Percentiles rank a stretch among this genome's conserved stretches.
Evolutionary conservation across 1,140 invertebrate genomes (phyloP).

Genomic region (Drosophila pandora): DNA sequence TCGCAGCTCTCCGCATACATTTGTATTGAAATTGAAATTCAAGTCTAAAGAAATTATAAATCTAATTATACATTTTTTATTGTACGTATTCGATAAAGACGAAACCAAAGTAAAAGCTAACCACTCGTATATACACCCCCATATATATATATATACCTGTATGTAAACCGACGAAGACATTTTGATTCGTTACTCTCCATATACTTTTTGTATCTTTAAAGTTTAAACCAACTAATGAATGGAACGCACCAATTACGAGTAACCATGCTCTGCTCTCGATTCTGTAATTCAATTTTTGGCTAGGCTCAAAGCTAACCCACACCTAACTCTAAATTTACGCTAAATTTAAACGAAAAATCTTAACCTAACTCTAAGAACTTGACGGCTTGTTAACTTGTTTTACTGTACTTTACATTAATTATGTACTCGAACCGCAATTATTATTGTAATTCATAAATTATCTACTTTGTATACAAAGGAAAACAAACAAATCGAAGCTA

Average conservation of each 20-base stretch:
- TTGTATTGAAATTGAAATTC: slow-evolving; percentile 62
- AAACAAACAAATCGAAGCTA: slow-evolving; percentile 1
- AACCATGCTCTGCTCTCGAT: slow-evolving; percentile 42
- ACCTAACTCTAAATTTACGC: slow-evolving; percentile 32
- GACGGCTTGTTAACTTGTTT: slow-evolving; percentile 69
- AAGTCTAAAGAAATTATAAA: slow-evolving; percentile 54
- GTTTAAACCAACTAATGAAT: slow-evolving; percentile 14
- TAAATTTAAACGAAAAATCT: slow-evolving; percentile 30
- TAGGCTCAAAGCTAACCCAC: slow-evolving; percentile 62
- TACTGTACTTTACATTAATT: slow-evolving; percentile 51
- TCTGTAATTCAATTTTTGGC: slow-evolving; percentile 55
- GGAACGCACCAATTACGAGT: slow-evolving; percentile 60
- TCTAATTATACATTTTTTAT: slow-evolving; percentile 63
- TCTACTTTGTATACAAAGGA: slow-evolving; percentile 49
- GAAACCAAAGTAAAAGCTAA: slow-evolving; percentile 15
- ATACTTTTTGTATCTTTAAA: slow-evolving; percentile 53
- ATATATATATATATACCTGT: slow-evolving; percentile 2
- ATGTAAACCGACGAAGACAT: slow-evolving; percentile 26
- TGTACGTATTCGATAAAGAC: slow-evolving; percentile 53
- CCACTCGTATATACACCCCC: slow-evolving; percentile 11
- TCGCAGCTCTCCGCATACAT: slow-evolving; percentile 38
- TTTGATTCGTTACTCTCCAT: slow-evolving; percentile 59
- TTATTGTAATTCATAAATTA: slow-evolving; percentile 47
- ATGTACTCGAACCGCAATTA: slow-evolving; percentile 47
- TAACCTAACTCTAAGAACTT: slow-evolving; percentile 10